Conservation (phyloP, 2,797 vertebrate species). For the Antennarius maculatus region DNA sequence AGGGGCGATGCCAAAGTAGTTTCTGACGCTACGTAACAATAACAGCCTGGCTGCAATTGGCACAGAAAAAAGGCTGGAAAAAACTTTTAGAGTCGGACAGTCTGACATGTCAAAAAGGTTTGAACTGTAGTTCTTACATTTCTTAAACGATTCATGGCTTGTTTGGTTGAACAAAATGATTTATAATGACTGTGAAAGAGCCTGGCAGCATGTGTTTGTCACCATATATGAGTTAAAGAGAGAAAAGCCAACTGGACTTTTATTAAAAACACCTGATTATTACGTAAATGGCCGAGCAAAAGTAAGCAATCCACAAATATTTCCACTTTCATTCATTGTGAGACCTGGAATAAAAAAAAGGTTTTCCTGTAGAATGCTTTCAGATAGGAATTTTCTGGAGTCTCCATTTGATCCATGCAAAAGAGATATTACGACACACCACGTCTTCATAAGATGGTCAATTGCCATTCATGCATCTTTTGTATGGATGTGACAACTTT, state of each 20-base stretch:
- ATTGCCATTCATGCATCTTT: neutral
- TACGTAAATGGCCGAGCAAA: neutral
- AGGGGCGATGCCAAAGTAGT: conserved; percentile 68
- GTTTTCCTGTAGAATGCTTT: neutral
- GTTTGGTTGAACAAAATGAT: conserved; percentile 20
- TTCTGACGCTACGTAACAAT: conserved; percentile 72
- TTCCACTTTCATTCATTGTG: neutral
- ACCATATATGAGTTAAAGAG: conserved; percentile 11
- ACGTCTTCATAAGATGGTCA: neutral
- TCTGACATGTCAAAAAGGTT: conserved; percentile 25
- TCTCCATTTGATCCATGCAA: neutral
- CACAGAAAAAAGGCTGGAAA: conserved; percentile 39
- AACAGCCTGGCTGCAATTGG: conserved; percentile 50
- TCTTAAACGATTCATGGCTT: neutral
- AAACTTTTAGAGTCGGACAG: conserved; percentile 14
- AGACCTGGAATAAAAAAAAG: neutral
- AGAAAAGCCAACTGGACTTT: conserved; percentile 2
- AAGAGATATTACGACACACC: neutral
- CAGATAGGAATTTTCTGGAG: neutral
- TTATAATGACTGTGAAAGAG: neutral
- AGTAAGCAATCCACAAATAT: neutral
- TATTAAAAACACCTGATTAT: neutral
- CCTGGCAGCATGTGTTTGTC: conserved; percentile 2
- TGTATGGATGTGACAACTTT: neutral
- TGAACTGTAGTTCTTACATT: conserved; percentile 19